Evolutionary conservation across 1,140 invertebrate genomes (phyloP), one percentile per base, ranked within the genome.

Genomic region (Reticulitermes speratus): DNA sequence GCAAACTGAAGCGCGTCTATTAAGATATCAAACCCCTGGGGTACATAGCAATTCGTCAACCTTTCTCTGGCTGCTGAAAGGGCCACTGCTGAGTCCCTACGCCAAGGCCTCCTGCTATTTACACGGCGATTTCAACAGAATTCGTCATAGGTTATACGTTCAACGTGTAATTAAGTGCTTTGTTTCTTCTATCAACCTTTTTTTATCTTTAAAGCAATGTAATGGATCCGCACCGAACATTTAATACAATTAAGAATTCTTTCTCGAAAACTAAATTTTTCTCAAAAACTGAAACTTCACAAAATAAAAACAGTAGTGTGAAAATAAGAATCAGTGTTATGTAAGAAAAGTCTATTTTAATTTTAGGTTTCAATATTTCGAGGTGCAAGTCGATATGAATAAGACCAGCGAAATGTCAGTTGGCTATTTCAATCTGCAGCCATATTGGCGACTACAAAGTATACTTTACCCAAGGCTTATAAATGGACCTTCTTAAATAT

Each of bases 21-120:
- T 75, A 75, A 75, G 65, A 75, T 75, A 75, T 75, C 65, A 75
- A 30, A 25, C 65, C 65, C 65, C 25, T 75, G 65, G 65, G 65
- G 65, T 75, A 30, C 65, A 75, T n/a, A 65, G 12, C 65, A 30
- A 75, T 75, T 75, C 65, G n/a, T 75, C 65, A 75, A 8, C 65
- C 65, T 30, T 75, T n/a, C 25, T 75, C 65, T 8, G n/a, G 25
- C 25, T 75, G n/a, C 8, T 75, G 25, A 30, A 75, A 75, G 65
- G n/a, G 14, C n/a, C 65, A 30, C 65, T 75, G n/a, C n/a, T n/a
- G n/a, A 12, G n/a, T n/a, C n/a, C 14, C 7, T 25, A n/a, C n/a
- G 7, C 25, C 65, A 75, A 30, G 9, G 65, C n/a, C 65, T 75
- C 25, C 65, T 75, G n/a, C 65, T 75, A 75, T 75, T 75, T 30